Evolutionary conservation across 2,113 vertebrate species (phyloP).

Genomic region (Erythrocercus mccallii): DNA sequence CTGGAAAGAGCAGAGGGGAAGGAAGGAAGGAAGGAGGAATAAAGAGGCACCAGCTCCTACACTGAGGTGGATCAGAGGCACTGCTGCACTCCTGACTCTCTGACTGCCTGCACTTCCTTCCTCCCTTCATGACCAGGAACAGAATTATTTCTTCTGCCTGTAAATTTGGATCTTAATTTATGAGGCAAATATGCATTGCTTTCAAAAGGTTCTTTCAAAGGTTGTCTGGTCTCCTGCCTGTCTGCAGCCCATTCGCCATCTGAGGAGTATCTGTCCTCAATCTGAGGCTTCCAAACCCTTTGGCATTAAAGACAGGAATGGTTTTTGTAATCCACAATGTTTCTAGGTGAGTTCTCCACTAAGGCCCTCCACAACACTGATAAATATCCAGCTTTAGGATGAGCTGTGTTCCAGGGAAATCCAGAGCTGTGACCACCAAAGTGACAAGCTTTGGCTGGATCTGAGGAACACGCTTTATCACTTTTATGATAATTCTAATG

Average conservation of each 20-base stretch:
- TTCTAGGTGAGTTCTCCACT: not conserved
- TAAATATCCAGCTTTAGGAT: not conserved
- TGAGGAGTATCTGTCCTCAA: not conserved
- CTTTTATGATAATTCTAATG: not conserved
- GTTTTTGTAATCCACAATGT: not conserved
- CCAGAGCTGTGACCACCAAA: not conserved
- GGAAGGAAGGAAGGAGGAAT: not conserved
- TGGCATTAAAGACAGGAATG: not conserved
- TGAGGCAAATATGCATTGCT: not conserved
- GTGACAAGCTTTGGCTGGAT: not conserved
- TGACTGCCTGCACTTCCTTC: not conserved
- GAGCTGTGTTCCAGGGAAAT: not conserved
- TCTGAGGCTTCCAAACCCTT: not conserved
- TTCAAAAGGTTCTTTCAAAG: not conserved
- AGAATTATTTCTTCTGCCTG: not conserved
- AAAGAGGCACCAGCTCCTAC: not conserved
- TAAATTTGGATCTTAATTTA: not conserved
- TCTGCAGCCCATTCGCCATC: not conserved
- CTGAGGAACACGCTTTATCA: not conserved
- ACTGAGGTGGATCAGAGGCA: not conserved
- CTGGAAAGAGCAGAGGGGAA: not conserved
- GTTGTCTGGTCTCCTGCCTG: not conserved
- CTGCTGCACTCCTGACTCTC: not conserved
- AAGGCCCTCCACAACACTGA: not conserved
- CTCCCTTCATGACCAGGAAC: not conserved